Evolutionary conservation across 2,113 vertebrate species (phyloP).

Genomic region (Uria aalge): DNA sequence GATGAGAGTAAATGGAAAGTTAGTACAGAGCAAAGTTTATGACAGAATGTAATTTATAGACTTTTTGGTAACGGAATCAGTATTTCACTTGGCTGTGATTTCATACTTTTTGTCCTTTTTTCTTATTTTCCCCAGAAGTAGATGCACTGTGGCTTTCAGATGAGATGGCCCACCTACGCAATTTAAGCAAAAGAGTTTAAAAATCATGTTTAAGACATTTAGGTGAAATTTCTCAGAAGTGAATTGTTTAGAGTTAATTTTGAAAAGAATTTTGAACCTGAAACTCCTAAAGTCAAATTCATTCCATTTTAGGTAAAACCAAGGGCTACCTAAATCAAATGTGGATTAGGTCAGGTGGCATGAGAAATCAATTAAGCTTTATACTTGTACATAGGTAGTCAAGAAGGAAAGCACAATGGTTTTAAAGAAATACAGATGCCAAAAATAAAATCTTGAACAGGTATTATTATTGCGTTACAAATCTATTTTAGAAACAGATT

Average conservation of each 20-base stretch:
- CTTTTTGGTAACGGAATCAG: background rate
- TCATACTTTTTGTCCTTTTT: background rate
- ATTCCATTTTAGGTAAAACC: background rate
- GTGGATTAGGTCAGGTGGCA: background rate
- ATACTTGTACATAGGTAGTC: background rate
- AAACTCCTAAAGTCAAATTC: background rate
- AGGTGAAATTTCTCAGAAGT: background rate
- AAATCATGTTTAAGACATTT: background rate
- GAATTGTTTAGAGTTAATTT: background rate
- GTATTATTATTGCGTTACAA: background rate
- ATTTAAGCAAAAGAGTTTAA: background rate
- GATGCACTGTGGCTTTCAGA: background rate
- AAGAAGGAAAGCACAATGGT: background rate
- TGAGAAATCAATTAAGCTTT: background rate
- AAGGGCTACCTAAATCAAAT: background rate
- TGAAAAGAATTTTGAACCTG: background rate
- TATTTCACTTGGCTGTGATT: background rate
- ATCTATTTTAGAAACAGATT: background rate
- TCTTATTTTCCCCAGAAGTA: background rate
- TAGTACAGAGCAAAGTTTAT: background rate
- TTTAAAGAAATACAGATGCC: background rate
- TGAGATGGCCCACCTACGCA: background rate
- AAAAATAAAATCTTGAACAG: background rate
- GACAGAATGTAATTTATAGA: background rate
- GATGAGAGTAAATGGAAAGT: background rate